A percentile compares a stretch with the other conserved stretches of the same genome.
These are phyloP conservation scores for Heptranchias perlo DNA, from an alignment of 2,113 vertebrate genomes.

Conservation along the genomic window DNA sequence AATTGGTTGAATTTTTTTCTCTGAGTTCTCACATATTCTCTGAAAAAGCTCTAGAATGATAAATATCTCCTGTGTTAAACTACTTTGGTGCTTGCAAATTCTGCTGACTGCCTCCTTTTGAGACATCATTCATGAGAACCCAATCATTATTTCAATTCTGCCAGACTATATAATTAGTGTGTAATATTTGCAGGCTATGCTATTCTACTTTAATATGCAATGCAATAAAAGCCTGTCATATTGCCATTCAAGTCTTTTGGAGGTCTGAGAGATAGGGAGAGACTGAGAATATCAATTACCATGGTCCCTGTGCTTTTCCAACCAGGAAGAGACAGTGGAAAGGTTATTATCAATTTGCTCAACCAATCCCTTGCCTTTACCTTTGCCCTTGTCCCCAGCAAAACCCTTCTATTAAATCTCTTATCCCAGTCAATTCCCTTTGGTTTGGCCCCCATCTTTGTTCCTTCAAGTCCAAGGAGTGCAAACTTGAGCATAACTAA, in stretches of 20 bases:
- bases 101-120: background rate
- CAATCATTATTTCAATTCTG: background rate
- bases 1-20: background rate
- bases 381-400: background rate
- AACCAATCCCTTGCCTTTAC: background rate
- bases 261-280: background rate
- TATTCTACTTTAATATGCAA: background rate
- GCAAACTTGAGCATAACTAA: background rate
- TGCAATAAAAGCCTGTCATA: background rate
- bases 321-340: background rate
- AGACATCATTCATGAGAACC: background rate
- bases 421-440: no score
- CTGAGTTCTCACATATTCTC: background rate
- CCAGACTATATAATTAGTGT: background rate
- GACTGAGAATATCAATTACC: background rate
- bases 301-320: background rate
- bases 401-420: background rate
- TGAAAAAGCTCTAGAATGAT: background rate
- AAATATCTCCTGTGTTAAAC: background rate
- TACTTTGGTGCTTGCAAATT: background rate
- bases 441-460: background rate
- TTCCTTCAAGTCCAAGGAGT: background rate
- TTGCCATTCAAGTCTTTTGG: background rate
- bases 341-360: background rate
- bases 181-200: background rate